Percentiles rank a stretch among this genome's conserved stretches.
Conservation (phyloP, 2,113 vertebrate species). For the Castor canadensis region DNA sequence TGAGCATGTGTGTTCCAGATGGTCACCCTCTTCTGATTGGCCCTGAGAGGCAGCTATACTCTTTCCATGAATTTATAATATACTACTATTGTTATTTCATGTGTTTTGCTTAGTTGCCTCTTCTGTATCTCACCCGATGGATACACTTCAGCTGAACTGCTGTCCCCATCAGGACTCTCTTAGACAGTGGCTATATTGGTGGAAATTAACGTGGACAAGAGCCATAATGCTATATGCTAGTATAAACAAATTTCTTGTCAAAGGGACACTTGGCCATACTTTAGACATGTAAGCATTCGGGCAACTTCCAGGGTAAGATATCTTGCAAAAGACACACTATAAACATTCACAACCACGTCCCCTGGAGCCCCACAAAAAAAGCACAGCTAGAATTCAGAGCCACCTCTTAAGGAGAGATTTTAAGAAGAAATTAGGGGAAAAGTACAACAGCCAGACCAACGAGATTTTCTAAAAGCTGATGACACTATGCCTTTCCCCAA, state of each 20-base stretch:
- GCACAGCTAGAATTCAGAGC: background rate
- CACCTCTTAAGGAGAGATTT: background rate
- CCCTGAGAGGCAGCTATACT: too few species aligned
- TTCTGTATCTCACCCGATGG: background rate
- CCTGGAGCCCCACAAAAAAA: background rate
- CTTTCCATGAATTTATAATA: too few species aligned
- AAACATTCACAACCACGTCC: background rate
- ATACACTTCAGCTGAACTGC: background rate
- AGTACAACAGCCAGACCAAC: background rate
- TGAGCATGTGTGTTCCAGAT: background rate
- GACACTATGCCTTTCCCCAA: background rate
- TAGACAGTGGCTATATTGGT: background rate
- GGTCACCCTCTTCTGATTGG: background rate
- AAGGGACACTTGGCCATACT: background rate
- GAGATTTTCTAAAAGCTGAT: background rate
- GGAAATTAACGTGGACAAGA: background rate
- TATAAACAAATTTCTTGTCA: background rate
- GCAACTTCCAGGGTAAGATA: background rate
- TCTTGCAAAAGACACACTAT: background rate
- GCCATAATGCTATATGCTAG: background rate
- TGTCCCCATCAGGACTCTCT: background rate
- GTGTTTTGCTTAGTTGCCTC: background rate
- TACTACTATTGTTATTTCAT: background rate
- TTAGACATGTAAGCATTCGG: background rate
- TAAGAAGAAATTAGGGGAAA: background rate